Percentiles rank a stretch among this genome's conserved stretches.
Evolutionary conservation across 2,113 vertebrate genomes (phyloP).

Genomic region (Asarcornis scutulata): DNA sequence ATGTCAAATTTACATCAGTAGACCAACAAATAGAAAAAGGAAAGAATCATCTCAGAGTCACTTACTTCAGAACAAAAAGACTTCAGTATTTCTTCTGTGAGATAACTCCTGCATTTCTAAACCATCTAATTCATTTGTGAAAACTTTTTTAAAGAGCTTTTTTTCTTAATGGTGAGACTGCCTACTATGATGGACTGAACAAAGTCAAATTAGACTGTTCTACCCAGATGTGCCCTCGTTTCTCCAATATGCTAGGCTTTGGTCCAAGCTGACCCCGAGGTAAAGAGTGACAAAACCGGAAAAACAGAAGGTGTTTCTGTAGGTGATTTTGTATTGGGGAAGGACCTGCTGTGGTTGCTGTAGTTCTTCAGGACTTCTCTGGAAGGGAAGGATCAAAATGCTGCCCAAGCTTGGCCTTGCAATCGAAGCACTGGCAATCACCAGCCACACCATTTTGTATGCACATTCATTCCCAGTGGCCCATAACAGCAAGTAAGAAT

Average conservation of each 20-base stretch:
- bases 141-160: background rate
- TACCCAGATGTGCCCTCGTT: accelerated
- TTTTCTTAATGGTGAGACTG: background rate
- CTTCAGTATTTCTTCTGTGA: background rate
- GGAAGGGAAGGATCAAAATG: background rate
- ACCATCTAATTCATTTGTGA: background rate
- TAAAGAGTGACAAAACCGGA: background rate
- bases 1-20: background rate
- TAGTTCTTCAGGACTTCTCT: background rate
- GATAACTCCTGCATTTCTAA: background rate
- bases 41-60: background rate
- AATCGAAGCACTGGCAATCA: background rate
- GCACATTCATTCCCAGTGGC: background rate
- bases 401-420: background rate
- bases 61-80: background rate
- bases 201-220: background rate
- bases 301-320: background rate
- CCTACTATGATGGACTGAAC: background rate
- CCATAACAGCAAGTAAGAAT: background rate
- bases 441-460: background rate
- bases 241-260: background rate
- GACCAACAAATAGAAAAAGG: background rate
- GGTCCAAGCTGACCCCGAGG: background rate
- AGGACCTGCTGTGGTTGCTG: background rate
- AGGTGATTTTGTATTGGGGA: background rate